Base-by-base conservation (phyloP, 2,888 invertebrate species). In the Miltochrista miniata region DNA sequence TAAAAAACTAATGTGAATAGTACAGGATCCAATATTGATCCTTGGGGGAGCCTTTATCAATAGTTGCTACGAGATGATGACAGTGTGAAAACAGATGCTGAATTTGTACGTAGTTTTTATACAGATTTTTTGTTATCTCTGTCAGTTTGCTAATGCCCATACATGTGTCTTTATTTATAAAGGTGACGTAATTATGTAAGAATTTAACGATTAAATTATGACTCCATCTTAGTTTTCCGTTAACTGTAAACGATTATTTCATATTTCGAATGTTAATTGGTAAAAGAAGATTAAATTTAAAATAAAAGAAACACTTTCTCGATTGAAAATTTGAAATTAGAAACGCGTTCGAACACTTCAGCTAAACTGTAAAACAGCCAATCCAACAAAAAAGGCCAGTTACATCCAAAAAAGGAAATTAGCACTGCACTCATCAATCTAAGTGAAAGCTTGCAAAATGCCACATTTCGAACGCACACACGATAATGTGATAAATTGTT, bases 391-490 rank as follows among this genome's bases (percentile, higher is more conserved):
- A 52, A 55, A 13, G 45, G 61, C 57, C 60, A 51, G 57, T 54
- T 49, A 37, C 58, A 58, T 63, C 58, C 61, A 24, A 63, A 66
- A 64, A 64, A 31, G 59, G 62, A 61, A 66, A 63, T 65, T 60
- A 51, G 63, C 61, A 46, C 40, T 51, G 58, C 64, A 65, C 57
- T 56, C 56, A 45, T 52, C 51, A 48, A 56, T 66, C 58, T 62
- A 52, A 40, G 64, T 48, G 64, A 65, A 65, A 65, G 55, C 48
- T 50, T 14, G 61, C 66, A 54, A 66, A 62, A 57, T 62, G 54
- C 57, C 47, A 44, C 46, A 24, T 24, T 40, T 39, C 14, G 14
- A 18, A 49, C 38, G 36, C 48, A 62, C 49, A 47, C 37, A 39
- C 38, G 14, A 46, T n/a, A n/a, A n/a, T 41, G 54, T 48, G 15